phyloP scores from a whole-genome alignment of 1,140 invertebrate genomes.

The Drosophila guanche region DNA sequence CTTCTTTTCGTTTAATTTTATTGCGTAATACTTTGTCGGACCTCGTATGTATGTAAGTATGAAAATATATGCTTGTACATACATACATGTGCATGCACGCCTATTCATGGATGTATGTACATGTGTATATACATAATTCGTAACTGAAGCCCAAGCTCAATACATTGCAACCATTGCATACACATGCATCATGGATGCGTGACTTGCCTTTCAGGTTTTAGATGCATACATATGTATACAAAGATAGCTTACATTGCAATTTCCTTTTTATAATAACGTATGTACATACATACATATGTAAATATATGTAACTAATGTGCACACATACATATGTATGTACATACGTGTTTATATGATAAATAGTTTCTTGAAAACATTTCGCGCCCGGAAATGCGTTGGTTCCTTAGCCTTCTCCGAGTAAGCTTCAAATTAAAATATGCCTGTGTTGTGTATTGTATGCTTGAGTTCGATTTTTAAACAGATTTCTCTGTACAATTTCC shows the following conservation, averaged over 20 bases:
- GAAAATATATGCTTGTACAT: conserved; percentile 41
- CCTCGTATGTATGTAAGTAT: conserved; percentile 68
- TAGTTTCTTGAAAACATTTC: not conserved
- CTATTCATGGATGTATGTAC: conserved; percentile 4
- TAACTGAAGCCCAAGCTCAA: conserved; percentile 57
- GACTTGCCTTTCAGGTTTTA: conserved; percentile 19
- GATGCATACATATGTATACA: conserved; percentile 19
- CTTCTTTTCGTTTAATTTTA: conserved; percentile 39
- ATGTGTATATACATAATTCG: conserved; percentile 36
- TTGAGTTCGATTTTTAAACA: conserved; percentile 14
- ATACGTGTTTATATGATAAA: conserved; percentile 17
- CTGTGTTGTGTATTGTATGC: conserved; percentile 10
- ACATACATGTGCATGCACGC: not conserved
- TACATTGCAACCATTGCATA: conserved; percentile 7
- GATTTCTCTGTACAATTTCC: conserved; percentile 14
- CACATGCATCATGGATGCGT: not conserved
- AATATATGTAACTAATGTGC: not conserved
- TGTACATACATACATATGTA: conserved; percentile 7
- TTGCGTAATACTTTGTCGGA: conserved; percentile 80
- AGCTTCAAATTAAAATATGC: conserved; percentile 2
- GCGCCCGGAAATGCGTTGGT: not conserved
- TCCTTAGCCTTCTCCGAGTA: not conserved
- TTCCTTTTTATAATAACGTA: conserved; percentile 24
- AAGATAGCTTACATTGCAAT: conserved; percentile 41
- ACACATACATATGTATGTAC: not conserved